These are phyloP conservation scores for Hydrozoanthus tunicans DNA, from an alignment of 64 coral and sea anemone genomes.

Conservation along the genomic window DNA sequence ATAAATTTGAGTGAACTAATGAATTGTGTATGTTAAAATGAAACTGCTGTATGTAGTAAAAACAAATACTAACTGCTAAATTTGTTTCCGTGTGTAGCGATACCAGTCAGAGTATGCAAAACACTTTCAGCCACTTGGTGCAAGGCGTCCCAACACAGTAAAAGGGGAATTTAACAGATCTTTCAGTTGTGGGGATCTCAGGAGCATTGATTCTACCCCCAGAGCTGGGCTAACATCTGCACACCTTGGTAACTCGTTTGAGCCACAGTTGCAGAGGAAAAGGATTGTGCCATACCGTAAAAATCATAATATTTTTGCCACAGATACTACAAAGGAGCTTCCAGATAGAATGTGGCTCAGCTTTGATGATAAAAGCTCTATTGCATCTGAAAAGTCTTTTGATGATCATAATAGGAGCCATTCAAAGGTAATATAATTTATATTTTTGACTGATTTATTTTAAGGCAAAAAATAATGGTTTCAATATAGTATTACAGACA, in stretches of 20 bases:
- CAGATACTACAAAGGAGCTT: conserved; percentile 82
- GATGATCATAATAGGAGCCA: not conserved
- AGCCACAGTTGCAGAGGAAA: conserved; percentile 88
- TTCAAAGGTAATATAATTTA: conserved; percentile 14
- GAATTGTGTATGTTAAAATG: no score
- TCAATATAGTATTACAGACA: no score
- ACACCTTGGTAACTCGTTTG: conserved; percentile 76
- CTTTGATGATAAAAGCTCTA: conserved; percentile 18
- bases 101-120: conserved; percentile 79
- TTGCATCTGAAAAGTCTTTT: conserved; percentile 11
- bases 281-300: conserved; percentile 87
- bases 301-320: conserved; percentile 94
- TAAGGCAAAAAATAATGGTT: no score
- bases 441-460: not conserved
- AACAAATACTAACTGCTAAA: not conserved
- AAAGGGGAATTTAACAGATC: conserved; percentile 87
- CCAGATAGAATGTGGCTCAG: conserved; percentile 76
- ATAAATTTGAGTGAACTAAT: no score
- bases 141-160: conserved; percentile 69
- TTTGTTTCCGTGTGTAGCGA: conserved; percentile 29
- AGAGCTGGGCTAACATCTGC: conserved; percentile 79
- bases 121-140: conserved; percentile 78
- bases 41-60: no score
- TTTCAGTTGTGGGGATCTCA: conserved; percentile 14
- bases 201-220: conserved; percentile 70